Evolutionary conservation across 2,888 invertebrate species (phyloP), one percentile per base, ranked within the genome.

Genomic region (Thelaira solivaga): DNA sequence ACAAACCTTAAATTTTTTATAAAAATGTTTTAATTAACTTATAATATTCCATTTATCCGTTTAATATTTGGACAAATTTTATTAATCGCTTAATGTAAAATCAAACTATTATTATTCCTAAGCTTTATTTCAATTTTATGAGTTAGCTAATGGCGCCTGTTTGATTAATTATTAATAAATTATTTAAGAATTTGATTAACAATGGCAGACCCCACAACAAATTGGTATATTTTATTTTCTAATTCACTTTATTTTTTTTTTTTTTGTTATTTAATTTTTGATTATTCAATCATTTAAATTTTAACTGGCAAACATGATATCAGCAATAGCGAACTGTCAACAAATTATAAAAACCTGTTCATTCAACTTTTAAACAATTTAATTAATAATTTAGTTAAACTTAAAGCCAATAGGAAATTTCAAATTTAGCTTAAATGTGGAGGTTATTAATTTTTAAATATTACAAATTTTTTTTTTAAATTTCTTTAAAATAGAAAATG

Each of bases 101-200:
- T n/a, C n/a, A n/a, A n/a, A n/a, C n/a, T n/a, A n/a, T n/a, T n/a
- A n/a, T n/a, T n/a, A n/a, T n/a, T n/a, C n/a, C n/a, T n/a, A n/a
- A n/a, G n/a, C n/a, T n/a, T n/a, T n/a, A n/a, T n/a, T n/a, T n/a
- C n/a, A 36, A 36, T 36, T 13, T 36, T 5, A 13, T 39, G n/a
- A 39, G 16, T 39, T 39, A 5, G 2, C 13, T 39, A 1, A 13
- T 64, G 69, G 73, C 74, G 77, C 64, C 77, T 10, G 24, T 34
- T 53, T 53, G 26, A 71, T 67, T 62, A 29, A 57, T 65, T 62
- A 29, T 20, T 13, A 41, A 55, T 55, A 34, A 72, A 73, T 73
- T 73, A 73, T 18, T 57, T 31, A 53, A 64, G 64, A 77, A 77
- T 51, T 64, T 45, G 11, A 62, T 73, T 49, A 67, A 43, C 22